These are phyloP conservation scores for Sorex maritimensis DNA, from an alignment of 2,797 vertebrate species.

Conservation along the genomic window DNA sequence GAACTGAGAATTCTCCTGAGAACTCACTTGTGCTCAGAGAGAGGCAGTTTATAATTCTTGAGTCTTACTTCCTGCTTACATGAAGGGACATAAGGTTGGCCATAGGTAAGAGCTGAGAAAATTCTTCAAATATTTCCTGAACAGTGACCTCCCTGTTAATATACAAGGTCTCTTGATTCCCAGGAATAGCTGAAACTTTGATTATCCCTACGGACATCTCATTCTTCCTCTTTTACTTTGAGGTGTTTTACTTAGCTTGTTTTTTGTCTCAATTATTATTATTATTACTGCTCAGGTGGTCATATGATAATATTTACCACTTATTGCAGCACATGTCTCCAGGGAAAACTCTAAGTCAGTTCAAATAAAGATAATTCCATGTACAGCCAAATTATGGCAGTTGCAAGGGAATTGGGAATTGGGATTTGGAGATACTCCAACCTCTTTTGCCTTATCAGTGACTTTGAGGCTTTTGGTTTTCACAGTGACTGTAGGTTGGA, in stretches of 20 bases:
- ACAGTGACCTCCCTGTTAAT: background rate
- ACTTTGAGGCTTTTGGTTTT: background rate
- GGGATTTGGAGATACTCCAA: background rate
- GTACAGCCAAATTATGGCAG: background rate
- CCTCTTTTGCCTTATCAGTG: background rate
- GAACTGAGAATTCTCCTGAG: background rate
- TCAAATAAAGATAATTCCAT: background rate
- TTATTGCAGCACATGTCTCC: background rate
- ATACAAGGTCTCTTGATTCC: background rate
- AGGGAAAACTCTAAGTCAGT: background rate
- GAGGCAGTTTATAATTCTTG: background rate
- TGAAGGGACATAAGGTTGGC: background rate
- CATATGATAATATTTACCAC: background rate
- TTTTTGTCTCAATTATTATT: background rate
- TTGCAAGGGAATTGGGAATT: background rate
- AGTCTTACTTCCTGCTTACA: background rate
- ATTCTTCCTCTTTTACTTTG: slow-evolving; percentile 1
- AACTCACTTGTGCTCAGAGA: background rate
- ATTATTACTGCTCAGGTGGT: background rate
- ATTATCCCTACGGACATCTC: background rate
- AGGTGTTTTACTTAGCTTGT: background rate
- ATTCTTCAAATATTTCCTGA: background rate
- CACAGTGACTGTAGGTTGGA: background rate
- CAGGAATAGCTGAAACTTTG: background rate
- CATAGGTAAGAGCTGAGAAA: background rate